Evolutionary conservation across 2,113 vertebrate genomes (phyloP).

Genomic region (Galbula dea): DNA sequence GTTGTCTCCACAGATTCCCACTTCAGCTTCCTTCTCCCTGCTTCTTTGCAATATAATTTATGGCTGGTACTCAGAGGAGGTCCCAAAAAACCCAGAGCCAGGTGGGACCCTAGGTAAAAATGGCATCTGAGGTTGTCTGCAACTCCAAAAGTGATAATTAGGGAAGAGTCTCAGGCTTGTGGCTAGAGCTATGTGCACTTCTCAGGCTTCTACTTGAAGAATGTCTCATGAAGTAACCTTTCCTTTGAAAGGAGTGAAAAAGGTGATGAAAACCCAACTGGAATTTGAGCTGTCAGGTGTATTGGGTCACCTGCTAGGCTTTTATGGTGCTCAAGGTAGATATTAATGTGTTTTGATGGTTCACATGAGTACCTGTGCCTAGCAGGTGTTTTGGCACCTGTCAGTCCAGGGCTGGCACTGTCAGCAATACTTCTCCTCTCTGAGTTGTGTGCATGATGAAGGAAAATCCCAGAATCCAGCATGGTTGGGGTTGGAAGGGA

Average conservation of each 20-base stretch:
- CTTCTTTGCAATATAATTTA: not conserved
- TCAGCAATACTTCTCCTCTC: not conserved
- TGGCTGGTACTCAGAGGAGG: not conserved
- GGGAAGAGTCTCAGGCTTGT: not conserved
- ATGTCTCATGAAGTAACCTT: not conserved
- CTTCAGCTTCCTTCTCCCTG: not conserved
- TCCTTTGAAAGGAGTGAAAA: not conserved
- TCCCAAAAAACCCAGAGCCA: not conserved
- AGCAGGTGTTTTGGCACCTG: not conserved
- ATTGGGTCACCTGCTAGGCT: not conserved
- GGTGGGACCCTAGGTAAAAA: not conserved
- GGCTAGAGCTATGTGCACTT: rapidly evolving
- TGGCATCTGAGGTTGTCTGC: not conserved
- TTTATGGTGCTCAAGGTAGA: not conserved
- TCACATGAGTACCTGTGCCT: not conserved
- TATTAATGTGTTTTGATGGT: not conserved
- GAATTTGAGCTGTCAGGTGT: not conserved
- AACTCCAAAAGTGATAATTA: not conserved
- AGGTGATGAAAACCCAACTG: not conserved
- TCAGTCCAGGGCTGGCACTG: not conserved
- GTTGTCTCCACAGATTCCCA: not conserved
- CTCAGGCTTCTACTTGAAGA: not conserved
- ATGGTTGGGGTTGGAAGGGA: too few species aligned
- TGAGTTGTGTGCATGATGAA: not conserved
- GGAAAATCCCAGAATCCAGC: not conserved